Evolutionary conservation across 2,113 vertebrate species (phyloP).

Genomic region (Austrofundulus limnaeus): DNA sequence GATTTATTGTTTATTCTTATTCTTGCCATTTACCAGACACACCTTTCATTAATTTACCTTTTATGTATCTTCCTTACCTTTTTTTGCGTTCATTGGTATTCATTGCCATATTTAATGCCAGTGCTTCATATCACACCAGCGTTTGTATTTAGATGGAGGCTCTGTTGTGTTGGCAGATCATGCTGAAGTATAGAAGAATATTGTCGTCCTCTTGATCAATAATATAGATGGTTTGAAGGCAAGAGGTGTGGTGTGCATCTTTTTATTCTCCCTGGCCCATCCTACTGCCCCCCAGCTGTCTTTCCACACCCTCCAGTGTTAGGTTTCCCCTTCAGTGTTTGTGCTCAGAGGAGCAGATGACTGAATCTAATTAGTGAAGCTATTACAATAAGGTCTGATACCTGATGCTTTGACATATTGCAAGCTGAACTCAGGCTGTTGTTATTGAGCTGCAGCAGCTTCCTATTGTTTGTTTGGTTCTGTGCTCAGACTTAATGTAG

Average conservation of each 20-base stretch:
- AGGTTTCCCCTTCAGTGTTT: constrained; percentile 69
- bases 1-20: constrained; percentile 31
- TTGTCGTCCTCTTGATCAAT: constrained; percentile 70
- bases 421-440: constrained; percentile 49
- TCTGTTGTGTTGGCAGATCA: constrained; percentile 26
- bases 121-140: constrained; percentile 10
- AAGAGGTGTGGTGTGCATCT: constrained; percentile 58
- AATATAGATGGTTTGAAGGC: constrained; percentile 78
- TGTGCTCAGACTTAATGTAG: constrained; percentile 30
- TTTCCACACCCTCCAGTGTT: constrained; percentile 66
- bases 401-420: constrained; percentile 72
- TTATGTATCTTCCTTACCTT: constrained; percentile 3
- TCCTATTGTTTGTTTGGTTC: constrained; percentile 51
- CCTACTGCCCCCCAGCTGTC: constrained; percentile 36
- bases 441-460: constrained; percentile 56
- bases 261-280: constrained; percentile 45
- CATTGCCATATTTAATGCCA: background rate
- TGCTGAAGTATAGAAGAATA: constrained; percentile 35
- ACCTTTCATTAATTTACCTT: constrained; percentile 6
- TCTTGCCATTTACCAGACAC: constrained; percentile 25
- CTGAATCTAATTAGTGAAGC: constrained; percentile 76
- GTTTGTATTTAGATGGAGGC: constrained; percentile 14
- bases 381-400: constrained; percentile 79
- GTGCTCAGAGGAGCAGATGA: constrained; percentile 69
- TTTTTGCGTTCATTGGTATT: constrained; percentile 1